Percentiles rank a stretch among this genome's conserved stretches.
These are phyloP conservation scores for Drosophila bifasciata DNA, from an alignment of 1,140 invertebrate species.

Conservation along the genomic window DNA sequence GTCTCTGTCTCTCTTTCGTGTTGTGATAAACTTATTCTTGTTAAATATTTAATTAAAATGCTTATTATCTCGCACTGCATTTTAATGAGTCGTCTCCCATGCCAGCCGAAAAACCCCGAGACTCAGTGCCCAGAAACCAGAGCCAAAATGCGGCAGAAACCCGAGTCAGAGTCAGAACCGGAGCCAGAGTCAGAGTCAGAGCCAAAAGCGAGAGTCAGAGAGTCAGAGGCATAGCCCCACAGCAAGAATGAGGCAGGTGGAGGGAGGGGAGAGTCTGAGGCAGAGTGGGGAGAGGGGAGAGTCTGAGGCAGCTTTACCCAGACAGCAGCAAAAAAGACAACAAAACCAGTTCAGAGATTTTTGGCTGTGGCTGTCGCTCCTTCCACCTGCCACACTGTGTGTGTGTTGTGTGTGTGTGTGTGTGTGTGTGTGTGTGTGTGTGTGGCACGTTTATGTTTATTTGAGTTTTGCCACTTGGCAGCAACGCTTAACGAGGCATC, in stretches of 20 bases:
- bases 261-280: no score
- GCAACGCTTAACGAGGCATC: constrained; percentile 76
- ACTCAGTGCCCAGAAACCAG: not conserved
- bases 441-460: constrained; percentile 78
- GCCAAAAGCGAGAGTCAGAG: no score
- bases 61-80: constrained; percentile 84
- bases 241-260: no score
- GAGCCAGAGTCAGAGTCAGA: no score
- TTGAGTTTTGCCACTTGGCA: constrained; percentile 82
- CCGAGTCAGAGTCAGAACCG: not conserved
- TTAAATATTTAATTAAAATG: constrained; percentile 84
- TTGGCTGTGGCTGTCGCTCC: constrained; percentile 51
- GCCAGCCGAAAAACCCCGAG: constrained; percentile 28
- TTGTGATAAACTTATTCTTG: constrained; percentile 84
- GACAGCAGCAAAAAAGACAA: constrained; percentile 65
- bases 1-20: constrained; percentile 47
- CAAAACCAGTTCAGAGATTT: constrained; percentile 75
- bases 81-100: constrained; percentile 83
- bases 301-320: constrained; percentile 9
- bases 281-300: no score
- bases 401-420: constrained; percentile 13
- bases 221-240: no score
- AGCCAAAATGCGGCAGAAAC: constrained; percentile 3
- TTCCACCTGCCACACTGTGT: not conserved
- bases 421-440: constrained; percentile 45